A percentile compares a stretch with the other conserved stretches of the same genome.
Conservation (phyloP, 2,797 vertebrate genomes). For the Morus bassanus region DNA sequence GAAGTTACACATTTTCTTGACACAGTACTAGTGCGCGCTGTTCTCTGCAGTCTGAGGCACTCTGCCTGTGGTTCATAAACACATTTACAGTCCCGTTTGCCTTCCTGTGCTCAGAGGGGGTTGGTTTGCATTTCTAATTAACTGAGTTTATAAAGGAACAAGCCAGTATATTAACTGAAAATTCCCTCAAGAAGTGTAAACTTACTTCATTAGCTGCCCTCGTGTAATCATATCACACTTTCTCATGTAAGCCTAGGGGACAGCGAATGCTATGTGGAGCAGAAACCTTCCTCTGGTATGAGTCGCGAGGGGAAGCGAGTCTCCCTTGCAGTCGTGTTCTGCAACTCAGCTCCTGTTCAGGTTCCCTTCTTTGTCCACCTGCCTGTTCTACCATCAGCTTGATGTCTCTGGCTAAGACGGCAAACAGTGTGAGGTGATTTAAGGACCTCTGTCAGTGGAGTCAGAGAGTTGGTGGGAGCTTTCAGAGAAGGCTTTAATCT, state of each 20-base stretch:
- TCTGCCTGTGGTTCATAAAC: slow-evolving; percentile 44
- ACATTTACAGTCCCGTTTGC: not conserved
- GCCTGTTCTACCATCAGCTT: not conserved
- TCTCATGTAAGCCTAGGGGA: not conserved
- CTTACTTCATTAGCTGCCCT: not conserved
- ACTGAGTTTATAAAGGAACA: slow-evolving; percentile 38
- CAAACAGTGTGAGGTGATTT: not conserved
- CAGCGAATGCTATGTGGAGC: not conserved
- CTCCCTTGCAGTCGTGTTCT: not conserved
- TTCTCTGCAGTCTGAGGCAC: slow-evolving; percentile 3
- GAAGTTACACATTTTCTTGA: slow-evolving; percentile 28
- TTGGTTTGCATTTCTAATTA: slow-evolving; percentile 44
- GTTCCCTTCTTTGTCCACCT: not conserved
- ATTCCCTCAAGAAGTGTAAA: slow-evolving; percentile 1
- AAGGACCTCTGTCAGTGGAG: not conserved
- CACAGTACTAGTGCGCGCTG: not conserved
- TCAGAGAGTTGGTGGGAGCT: not conserved
- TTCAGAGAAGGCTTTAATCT: not conserved
- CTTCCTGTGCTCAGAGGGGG: slow-evolving; percentile 6
- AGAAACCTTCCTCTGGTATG: not conserved
- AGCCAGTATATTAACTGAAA: slow-evolving; percentile 11
- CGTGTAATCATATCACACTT: not conserved
- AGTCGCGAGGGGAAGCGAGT: not conserved
- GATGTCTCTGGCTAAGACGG: not conserved
- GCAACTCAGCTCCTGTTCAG: not conserved